Evolutionary conservation across 2,888 invertebrate genomes (phyloP).

Genomic region (Rhagonycha lutea): DNA sequence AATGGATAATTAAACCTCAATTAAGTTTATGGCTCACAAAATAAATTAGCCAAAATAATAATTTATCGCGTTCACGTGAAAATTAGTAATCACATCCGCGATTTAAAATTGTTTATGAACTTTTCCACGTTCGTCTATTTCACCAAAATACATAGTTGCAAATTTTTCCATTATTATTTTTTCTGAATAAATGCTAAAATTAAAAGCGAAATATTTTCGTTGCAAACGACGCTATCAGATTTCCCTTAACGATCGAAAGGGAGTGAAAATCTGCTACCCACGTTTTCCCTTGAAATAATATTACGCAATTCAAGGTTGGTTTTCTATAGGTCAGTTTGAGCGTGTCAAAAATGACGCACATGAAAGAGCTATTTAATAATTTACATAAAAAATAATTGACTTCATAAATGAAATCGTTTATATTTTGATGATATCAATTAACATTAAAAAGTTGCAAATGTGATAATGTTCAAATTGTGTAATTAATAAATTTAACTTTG

Average conservation of each 20-base stretch:
- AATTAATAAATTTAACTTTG: too few species aligned
- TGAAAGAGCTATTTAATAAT: background rate
- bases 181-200: background rate
- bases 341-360: background rate
- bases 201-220: background rate
- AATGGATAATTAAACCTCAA: background rate
- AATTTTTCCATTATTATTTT: too few species aligned
- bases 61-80: background rate
- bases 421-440: background rate
- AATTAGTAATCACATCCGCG: background rate
- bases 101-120: background rate
- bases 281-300: background rate
- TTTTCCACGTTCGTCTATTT: background rate
- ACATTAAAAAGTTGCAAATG: too few species aligned
- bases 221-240: background rate
- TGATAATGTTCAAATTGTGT: too few species aligned
- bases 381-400: background rate
- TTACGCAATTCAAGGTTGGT: conserved; percentile 7
- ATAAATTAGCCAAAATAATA: background rate
- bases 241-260: background rate
- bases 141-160: too few species aligned
- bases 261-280: background rate
- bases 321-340: conserved; percentile 14
- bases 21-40: background rate
- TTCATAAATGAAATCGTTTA: background rate